phyloP scores from a whole-genome alignment of 1,140 invertebrate species.

The Phocides pigmalion region DNA sequence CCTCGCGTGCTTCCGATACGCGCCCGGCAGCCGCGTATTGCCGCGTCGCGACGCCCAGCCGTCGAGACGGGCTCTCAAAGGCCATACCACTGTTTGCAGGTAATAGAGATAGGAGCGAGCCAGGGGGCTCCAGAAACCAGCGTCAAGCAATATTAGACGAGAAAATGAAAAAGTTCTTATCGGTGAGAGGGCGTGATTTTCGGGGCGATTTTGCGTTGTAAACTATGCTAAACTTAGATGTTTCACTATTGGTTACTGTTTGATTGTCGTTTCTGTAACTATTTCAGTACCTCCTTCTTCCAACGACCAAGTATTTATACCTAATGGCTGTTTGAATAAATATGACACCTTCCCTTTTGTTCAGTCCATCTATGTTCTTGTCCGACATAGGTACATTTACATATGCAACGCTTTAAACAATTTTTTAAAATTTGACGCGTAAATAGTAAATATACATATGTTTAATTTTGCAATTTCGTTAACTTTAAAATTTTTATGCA shows the following conservation, averaged over 20 bases:
- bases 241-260: conserved; percentile 70
- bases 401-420: conserved; percentile 23
- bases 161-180: conserved; percentile 97
- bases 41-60: conserved; percentile 36
- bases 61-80: conserved; percentile 28
- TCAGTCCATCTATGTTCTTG: conserved; percentile 41
- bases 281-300: conserved; percentile 63
- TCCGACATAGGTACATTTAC: conserved; percentile 39
- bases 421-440: too few species aligned
- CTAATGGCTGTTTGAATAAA: conserved; percentile 59
- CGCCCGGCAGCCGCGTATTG: conserved; percentile 60
- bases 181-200: conserved; percentile 88
- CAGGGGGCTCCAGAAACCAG: conserved; percentile 87
- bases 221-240: conserved; percentile 76
- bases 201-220: conserved; percentile 70
- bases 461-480: neutral
- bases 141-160: conserved; percentile 94
- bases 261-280: conserved; percentile 50
- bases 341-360: conserved; percentile 47
- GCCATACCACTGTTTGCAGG: conserved; percentile 71
- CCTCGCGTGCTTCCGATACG: conserved; percentile 47
- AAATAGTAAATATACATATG: too few species aligned
- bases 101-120: conserved; percentile 85
- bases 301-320: conserved; percentile 54
- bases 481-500: neutral